A percentile compares a stretch with the other conserved stretches of the same genome.
Evolutionary conservation across 2,888 invertebrate genomes (phyloP).

Genomic region (Drosophila macrospina): DNA sequence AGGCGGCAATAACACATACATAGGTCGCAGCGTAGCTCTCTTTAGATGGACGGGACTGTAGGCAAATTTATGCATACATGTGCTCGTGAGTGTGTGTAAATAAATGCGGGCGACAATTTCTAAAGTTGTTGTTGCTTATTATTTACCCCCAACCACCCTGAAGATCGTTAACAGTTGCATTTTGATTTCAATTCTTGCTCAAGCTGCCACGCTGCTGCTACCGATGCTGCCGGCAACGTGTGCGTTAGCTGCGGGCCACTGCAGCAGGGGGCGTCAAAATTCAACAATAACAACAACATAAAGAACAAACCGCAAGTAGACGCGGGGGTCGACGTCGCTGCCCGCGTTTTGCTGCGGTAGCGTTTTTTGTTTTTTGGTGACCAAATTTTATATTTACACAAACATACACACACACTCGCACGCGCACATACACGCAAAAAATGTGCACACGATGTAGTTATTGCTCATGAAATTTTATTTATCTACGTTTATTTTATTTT

Average conservation of each 20-base stretch:
- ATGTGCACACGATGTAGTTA: slow-evolving; percentile 45
- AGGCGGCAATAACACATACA: no score
- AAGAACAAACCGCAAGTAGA: slow-evolving; percentile 28
- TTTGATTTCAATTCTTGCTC: slow-evolving; percentile 64
- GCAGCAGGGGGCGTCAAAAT: slow-evolving; percentile 58
- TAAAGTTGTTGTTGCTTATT: slow-evolving; percentile 9
- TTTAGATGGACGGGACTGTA: slow-evolving; percentile 32
- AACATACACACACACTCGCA: slow-evolving; percentile 16
- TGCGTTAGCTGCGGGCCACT: slow-evolving; percentile 53
- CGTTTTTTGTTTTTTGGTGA: slow-evolving; percentile 25
- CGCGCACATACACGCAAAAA: slow-evolving; percentile 3
- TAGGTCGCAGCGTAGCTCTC: not conserved
- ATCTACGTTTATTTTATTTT: slow-evolving; percentile 41
- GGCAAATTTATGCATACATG: slow-evolving; percentile 3
- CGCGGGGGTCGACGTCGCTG: slow-evolving; percentile 59
- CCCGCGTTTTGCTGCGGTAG: slow-evolving; percentile 19
- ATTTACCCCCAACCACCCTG: slow-evolving; percentile 3
- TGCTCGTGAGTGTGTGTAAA: slow-evolving; percentile 3
- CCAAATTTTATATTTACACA: slow-evolving; percentile 32
- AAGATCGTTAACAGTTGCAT: slow-evolving; percentile 55
- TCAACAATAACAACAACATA: slow-evolving; percentile 25
- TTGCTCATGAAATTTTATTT: slow-evolving; percentile 49
- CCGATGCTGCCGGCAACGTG: slow-evolving; percentile 35
- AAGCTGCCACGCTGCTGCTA: slow-evolving; percentile 12
- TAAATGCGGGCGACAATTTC: slow-evolving; percentile 57